Base-by-base conservation (phyloP, 2,113 vertebrate genomes). In the Serilophus lunatus region DNA sequence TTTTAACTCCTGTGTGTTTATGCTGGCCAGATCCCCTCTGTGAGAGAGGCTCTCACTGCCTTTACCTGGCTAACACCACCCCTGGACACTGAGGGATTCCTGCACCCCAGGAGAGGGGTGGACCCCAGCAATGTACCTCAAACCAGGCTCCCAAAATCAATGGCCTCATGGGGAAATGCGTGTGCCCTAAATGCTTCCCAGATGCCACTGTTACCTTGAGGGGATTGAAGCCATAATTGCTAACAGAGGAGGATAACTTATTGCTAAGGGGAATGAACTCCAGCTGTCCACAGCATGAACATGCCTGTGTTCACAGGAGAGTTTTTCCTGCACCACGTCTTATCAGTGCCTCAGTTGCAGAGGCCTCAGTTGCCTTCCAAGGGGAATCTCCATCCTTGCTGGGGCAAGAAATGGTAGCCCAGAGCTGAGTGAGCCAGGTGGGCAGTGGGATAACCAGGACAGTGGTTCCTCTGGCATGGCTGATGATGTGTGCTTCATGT, bases 381-480 rank as follows among this genome's bases (percentile, higher is more conserved):
- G 25, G 42, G 47, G 18, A 64, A 54, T 54, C 57, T 82, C 42
- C 4, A 1, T 38, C 78, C 38, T 38, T 45, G 12, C 23, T 36
- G 13, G 79, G 38, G 17, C 47, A 29, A 19, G 44, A 38, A 13
- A 28, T 18, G 4, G 50, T 49, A 91, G 38, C 23, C n/a, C 19
- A 44, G 66, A 57, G 71, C 31, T 4, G 5, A 53, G 49, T 40
- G 38, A 2, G 3, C 31, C 1, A 2, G n/a, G 36, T 1, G 36
- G 54, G 56, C 66, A 72, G 54, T 36, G 42, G 65, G 11, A 28
- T 68, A 24, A 23, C n/a, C 3, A 22, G 38, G 59, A 45, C 18
- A 18, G 54, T 0, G 0, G 36, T 44, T 78, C 17, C 36, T 72
- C 53, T 0, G 0, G 59, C 69, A 22, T 0, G 0, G n/a, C 3